Evolutionary conservation across 53 echinoderm and acorn worm species (phyloP), one percentile per base, ranked within the genome.

Genomic region (Luidia sarsii): DNA sequence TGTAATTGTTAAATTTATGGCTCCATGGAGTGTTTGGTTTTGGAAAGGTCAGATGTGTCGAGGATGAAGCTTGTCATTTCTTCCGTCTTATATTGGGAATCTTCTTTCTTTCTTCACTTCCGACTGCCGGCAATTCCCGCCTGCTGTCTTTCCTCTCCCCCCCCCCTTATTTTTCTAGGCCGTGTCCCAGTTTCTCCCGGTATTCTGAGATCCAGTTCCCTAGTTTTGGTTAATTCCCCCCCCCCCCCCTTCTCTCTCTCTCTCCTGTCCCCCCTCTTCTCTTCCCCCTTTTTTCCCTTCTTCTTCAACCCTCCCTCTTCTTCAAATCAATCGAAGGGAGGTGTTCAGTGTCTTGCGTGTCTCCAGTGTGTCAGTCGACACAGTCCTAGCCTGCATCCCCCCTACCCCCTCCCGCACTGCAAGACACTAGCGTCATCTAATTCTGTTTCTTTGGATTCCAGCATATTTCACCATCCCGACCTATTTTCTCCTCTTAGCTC

Each of bases 181-280:
- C 77, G 77, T 77, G 77, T 77, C 60, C 77, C 60, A 77, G 45
- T 77, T 77, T 77, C 77, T 41, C 16, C 41, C 41, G 33, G 29
- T 77, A 59, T 61, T 77, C 61, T 18, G 31, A 77, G 77, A 39
- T 77, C 77, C 19, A 77, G 61, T 77, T 59, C 60, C 61, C 77
- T 46, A 77, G 77, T 72, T 77, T 77, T 77, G 16, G 41, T 67
- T 41, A 43, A 72, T 55, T 72, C 39, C 72, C 72, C 56, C 50
- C 20, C 57, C 57, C 56, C 62, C 46, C 36, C 36, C 36, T 18
- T 65, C 37, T 24, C 22, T 18, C 18, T 37, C 33, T 65, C 38
- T 65, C 43, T 43, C 36, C 18, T 41, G 20, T 67, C n/a, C n/a
- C n/a, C n/a, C n/a, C n/a, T n/a, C n/a, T n/a, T n/a, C n/a, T n/a